phyloP scores from a whole-genome alignment of 1,140 invertebrate species.

The Cephus cinctus region DNA sequence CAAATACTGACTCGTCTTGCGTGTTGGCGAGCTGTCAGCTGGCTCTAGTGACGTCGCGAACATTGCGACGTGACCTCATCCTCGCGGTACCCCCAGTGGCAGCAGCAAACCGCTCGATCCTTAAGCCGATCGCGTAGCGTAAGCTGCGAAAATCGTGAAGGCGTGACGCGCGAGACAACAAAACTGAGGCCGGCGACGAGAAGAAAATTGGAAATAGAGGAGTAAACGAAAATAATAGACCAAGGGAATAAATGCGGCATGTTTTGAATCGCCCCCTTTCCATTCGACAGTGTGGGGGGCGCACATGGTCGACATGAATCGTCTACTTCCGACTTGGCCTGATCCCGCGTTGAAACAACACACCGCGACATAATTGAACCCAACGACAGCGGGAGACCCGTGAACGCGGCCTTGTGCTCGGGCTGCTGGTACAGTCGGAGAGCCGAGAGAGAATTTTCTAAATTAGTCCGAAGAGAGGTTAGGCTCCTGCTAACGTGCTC shows the following conservation, averaged over 20 bases:
- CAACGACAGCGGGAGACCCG: background rate
- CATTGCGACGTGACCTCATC: no score
- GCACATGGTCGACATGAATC: constrained; percentile 1
- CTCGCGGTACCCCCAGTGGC: no score
- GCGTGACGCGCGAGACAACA: background rate
- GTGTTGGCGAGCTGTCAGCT: no score
- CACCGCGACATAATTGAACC: background rate
- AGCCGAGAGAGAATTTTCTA: no score
- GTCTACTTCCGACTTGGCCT: constrained; percentile 1
- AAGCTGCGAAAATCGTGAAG: background rate
- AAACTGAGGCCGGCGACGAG: background rate
- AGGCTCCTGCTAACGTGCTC: background rate
- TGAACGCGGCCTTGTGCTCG: background rate
- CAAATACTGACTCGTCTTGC: no score
- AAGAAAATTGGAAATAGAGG: background rate
- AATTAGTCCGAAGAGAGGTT: background rate
- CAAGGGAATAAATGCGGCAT: no score
- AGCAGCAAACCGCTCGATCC: no score
- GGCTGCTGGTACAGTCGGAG: no score
- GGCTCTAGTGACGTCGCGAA: no score
- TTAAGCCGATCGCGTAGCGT: background rate
- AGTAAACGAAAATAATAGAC: background rate
- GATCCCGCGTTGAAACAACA: constrained; percentile 2
- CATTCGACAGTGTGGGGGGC: no score
- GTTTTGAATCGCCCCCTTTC: no score